A percentile compares a stretch with the other conserved stretches of the same genome.
Evolutionary conservation across 2,797 vertebrate species (phyloP).

Genomic region (Lagorchestes hirsutus): DNA sequence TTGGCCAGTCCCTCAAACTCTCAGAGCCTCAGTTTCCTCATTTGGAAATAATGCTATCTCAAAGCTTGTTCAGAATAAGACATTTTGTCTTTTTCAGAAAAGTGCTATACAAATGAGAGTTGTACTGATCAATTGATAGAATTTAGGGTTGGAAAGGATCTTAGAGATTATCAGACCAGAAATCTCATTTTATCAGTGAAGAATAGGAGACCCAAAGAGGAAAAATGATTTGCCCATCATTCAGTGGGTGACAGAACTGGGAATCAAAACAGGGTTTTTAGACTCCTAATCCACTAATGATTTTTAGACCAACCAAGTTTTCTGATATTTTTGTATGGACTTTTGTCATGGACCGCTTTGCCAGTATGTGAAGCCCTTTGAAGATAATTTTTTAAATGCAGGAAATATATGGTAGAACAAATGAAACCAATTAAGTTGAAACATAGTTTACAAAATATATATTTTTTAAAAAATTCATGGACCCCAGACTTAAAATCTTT

Average conservation of each 20-base stretch:
- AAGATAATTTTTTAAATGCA: background rate
- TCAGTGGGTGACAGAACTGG: background rate
- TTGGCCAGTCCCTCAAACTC: background rate
- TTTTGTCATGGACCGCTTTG: background rate
- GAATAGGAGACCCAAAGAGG: background rate
- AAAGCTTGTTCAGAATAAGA: background rate
- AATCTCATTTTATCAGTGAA: background rate
- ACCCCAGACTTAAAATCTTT: background rate
- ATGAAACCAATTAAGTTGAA: background rate
- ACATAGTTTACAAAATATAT: background rate
- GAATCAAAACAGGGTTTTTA: background rate
- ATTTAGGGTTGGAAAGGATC: background rate
- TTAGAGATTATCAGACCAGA: background rate
- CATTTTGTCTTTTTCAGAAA: background rate
- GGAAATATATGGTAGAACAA: background rate
- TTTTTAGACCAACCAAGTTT: constrained; percentile 35
- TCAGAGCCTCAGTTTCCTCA: background rate
- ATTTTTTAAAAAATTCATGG: background rate
- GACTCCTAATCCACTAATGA: background rate
- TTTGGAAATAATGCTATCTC: background rate
- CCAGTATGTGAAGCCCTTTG: background rate
- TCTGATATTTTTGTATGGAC: constrained; percentile 21
- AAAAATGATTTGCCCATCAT: background rate
- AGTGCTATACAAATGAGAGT: background rate
- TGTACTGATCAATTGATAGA: background rate